These are phyloP conservation scores for Anser cygnoides DNA, from an alignment of 2,113 vertebrate genomes.

Conservation along the genomic window DNA sequence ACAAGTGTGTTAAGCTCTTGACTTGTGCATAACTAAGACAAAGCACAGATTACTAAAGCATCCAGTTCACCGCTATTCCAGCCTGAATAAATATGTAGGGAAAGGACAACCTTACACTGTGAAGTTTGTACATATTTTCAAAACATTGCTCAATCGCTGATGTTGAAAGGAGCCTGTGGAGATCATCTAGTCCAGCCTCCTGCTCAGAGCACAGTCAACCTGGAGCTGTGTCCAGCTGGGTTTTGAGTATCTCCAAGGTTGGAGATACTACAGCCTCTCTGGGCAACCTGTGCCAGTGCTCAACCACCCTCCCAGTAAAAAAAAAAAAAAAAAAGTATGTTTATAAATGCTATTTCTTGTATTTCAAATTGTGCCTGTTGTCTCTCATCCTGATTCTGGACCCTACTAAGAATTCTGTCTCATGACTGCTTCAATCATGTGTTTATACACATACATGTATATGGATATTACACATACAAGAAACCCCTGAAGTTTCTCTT, in stretches of 20 bases:
- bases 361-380: neutral
- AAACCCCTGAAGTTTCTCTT: too few relatives aligned
- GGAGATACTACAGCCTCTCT: neutral
- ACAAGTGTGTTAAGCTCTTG: neutral
- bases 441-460: neutral
- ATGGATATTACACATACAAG: neutral
- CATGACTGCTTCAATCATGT: neutral
- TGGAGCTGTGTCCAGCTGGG: neutral
- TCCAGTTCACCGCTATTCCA: too few relatives aligned
- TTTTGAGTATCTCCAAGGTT: neutral
- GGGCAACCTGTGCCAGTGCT: neutral
- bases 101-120: neutral
- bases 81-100: neutral
- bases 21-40: neutral
- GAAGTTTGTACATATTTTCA: neutral
- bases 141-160: neutral
- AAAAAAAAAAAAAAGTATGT: neutral
- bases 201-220: neutral
- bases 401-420: neutral
- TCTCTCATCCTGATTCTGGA: neutral
- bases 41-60: neutral
- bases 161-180: neutral
- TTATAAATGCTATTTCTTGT: neutral
- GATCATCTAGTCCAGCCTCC: neutral
- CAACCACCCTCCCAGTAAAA: neutral